Conservation (phyloP, 2,888 invertebrate genomes). For the Polyommatus icarus region DNA sequence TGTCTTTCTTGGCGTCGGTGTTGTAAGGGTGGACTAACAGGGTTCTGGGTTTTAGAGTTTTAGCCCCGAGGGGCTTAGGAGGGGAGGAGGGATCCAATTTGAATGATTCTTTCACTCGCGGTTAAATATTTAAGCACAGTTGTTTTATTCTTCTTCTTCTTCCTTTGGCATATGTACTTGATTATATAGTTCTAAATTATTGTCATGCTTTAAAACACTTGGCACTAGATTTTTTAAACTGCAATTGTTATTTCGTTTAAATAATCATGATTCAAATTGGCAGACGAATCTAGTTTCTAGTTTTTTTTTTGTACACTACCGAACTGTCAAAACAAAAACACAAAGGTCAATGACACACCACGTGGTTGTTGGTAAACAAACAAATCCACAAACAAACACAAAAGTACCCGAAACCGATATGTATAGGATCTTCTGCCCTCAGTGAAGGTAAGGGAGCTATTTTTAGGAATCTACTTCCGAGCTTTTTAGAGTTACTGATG, state of each 20-base stretch:
- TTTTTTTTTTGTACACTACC: background rate
- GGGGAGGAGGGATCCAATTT: conserved; percentile 67
- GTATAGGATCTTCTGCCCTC: background rate
- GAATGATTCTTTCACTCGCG: conserved; percentile 48
- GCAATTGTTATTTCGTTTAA: background rate
- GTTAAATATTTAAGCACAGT: conserved; percentile 20
- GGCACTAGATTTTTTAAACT: background rate
- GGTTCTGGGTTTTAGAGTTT: conserved; percentile 57
- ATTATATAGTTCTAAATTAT: background rate
- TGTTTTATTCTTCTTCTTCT: background rate
- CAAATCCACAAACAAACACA: conserved; percentile 37
- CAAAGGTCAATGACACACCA: conserved; percentile 44
- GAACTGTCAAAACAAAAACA: conserved; percentile 32
- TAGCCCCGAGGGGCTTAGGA: conserved; percentile 64
- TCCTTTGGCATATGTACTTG: background rate
- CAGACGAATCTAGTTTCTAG: background rate
- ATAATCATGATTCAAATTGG: background rate
- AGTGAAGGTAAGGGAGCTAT: background rate
- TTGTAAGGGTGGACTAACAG: conserved; percentile 60
- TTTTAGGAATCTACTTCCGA: background rate
- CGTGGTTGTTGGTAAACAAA: conserved; percentile 57
- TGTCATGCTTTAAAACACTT: background rate
- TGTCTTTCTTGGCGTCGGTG: conserved; percentile 37
- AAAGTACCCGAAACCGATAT: background rate
- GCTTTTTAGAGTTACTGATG: background rate